Percentiles rank a stretch among this genome's conserved stretches.
Conservation (phyloP, 2,888 invertebrate species). For the Saturnia japonica region DNA sequence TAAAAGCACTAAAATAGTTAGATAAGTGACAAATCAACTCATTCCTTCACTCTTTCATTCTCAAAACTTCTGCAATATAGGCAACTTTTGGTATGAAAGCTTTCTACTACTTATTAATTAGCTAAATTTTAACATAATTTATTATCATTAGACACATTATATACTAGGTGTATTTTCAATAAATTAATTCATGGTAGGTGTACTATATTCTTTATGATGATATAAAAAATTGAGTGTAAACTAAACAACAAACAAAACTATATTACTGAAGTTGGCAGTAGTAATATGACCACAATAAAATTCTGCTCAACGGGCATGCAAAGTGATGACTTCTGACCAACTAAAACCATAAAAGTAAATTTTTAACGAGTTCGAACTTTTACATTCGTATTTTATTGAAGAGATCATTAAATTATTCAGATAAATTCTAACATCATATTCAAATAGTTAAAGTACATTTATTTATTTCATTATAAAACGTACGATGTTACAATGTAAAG, state of each 20-base stretch:
- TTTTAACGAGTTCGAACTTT: conserved; percentile 60
- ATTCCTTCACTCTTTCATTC: not conserved
- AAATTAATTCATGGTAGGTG: not conserved
- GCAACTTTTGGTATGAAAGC: not conserved
- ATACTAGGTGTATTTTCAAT: not conserved
- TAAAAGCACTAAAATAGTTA: not conserved
- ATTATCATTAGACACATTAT: not conserved
- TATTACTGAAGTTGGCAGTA: conserved; percentile 11
- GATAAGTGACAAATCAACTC: not conserved
- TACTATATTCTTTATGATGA: not conserved
- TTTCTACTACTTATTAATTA: not conserved
- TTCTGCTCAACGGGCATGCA: conserved; percentile 37
- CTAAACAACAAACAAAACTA: conserved; percentile 33
- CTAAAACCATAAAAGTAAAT: conserved; percentile 45
- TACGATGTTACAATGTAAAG: not conserved
- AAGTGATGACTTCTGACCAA: conserved; percentile 47
- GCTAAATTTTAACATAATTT: not conserved
- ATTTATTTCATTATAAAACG: not conserved
- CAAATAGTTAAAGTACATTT: not conserved
- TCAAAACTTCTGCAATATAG: not conserved
- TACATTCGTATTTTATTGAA: conserved; percentile 39
- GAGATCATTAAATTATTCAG: conserved; percentile 15
- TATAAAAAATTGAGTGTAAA: conserved; percentile 1
- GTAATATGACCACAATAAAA: conserved; percentile 33
- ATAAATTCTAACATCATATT: not conserved